phyloP scores from a whole-genome alignment of 2,113 vertebrate species.

The Corythaeola cristata region DNA sequence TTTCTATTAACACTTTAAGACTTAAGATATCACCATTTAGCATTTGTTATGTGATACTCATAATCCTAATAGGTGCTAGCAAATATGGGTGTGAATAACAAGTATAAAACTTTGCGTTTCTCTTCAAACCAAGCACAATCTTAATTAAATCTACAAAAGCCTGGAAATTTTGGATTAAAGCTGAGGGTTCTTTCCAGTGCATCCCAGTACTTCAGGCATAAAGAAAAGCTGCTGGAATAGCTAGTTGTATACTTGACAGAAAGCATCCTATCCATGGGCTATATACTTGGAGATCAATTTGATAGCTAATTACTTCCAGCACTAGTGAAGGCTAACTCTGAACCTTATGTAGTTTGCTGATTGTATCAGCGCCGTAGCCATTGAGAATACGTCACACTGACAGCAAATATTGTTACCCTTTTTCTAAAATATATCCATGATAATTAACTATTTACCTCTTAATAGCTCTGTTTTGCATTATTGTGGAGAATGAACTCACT shows the following conservation, averaged over 20 bases:
- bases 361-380: neutral
- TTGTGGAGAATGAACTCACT: neutral
- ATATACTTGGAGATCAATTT: neutral
- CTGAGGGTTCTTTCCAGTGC: neutral
- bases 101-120: neutral
- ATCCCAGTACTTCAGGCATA: neutral
- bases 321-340: neutral
- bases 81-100: neutral
- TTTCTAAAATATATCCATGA: neutral
- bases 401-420: slow-evolving; percentile 9
- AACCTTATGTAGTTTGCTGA: neutral
- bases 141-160: slow-evolving; percentile 19
- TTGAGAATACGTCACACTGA: neutral
- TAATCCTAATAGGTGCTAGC: neutral
- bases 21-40: neutral
- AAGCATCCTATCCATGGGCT: neutral
- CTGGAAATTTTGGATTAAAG: neutral
- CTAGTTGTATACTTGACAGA: neutral
- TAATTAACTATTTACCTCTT: slow-evolving; percentile 25
- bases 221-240: neutral
- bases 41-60: neutral
- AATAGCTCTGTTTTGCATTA: neutral
- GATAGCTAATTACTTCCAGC: neutral
- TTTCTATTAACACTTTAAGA: neutral
- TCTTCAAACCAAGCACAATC: neutral